phyloP scores from a whole-genome alignment of 2,888 invertebrate species.

The Nomada fucata region DNA sequence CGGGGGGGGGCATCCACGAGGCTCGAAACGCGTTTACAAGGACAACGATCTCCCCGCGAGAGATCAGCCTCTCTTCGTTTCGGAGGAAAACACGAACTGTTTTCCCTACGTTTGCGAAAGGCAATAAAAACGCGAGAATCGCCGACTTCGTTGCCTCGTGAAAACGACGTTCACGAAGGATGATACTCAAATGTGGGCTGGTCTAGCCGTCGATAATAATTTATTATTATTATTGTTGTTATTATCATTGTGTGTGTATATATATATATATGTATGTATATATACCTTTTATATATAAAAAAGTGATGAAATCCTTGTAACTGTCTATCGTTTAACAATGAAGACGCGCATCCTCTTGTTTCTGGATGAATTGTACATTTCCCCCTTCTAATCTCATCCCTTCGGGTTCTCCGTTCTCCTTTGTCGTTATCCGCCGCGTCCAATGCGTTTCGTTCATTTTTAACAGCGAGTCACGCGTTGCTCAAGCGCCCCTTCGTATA shows the following conservation, averaged over 20 bases:
- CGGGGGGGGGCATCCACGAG: conserved; percentile 42
- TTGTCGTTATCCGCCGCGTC: conserved; percentile 21
- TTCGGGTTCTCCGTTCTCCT: conserved; percentile 13
- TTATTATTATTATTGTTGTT: conserved; percentile 59
- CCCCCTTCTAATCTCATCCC: neutral
- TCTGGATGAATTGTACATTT: conserved; percentile 48
- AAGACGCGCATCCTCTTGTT: conserved; percentile 62
- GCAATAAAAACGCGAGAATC: conserved; percentile 39
- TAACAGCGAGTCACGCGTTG: conserved; percentile 38
- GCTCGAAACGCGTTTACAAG: conserved; percentile 22
- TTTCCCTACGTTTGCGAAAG: conserved; percentile 16
- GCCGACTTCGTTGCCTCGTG: conserved; percentile 33
- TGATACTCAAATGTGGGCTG: conserved; percentile 58
- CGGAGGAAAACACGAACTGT: conserved; percentile 13
- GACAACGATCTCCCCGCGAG: conserved; percentile 15
- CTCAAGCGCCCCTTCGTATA: conserved; percentile 42
- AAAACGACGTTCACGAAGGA: conserved; percentile 43
- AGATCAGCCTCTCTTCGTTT: neutral
- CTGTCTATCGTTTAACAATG: conserved; percentile 77
- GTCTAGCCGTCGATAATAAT: conserved; percentile 67
- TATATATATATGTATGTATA: conserved; percentile 36
- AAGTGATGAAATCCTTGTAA: conserved; percentile 77
- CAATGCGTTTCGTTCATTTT: conserved; percentile 35
- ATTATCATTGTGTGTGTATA: conserved; percentile 59
- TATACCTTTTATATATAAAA: conserved; percentile 75